Conservation (phyloP, 2,113 vertebrate genomes). For the Gavialis gangeticus region DNA sequence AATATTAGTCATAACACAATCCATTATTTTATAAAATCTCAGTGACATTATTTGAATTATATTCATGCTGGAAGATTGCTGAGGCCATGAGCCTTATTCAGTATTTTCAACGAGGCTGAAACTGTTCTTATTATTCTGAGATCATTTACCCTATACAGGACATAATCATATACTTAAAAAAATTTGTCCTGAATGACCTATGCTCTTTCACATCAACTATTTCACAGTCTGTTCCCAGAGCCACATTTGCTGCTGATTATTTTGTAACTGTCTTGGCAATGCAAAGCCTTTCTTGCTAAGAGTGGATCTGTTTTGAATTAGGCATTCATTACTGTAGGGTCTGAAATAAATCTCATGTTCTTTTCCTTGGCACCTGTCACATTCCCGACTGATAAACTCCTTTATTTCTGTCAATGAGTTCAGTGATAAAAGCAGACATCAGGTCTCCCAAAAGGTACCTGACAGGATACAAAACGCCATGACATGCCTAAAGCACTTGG, state of each 20-base stretch:
- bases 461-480: not conserved
- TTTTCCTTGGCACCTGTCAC: not conserved
- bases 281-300: not conserved
- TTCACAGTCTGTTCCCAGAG: not conserved
- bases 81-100: not conserved
- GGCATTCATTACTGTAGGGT: not conserved
- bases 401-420: not conserved
- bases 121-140: not conserved
- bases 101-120: not conserved
- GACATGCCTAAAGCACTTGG: not conserved
- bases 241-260: not conserved
- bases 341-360: not conserved
- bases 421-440: accelerated
- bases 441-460: not conserved
- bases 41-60: not conserved
- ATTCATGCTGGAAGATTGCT: not conserved
- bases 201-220: not conserved
- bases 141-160: not conserved
- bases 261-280: not conserved
- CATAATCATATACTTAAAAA: not conserved
- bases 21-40: not conserved
- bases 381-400: not conserved
- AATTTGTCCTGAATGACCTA: not conserved
- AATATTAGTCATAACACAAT: not conserved
- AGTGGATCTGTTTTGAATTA: not conserved